Percentiles rank a stretch among this genome's conserved stretches.
Conservation (phyloP, 2,113 vertebrate genomes). For the Donacobius atricapilla region DNA sequence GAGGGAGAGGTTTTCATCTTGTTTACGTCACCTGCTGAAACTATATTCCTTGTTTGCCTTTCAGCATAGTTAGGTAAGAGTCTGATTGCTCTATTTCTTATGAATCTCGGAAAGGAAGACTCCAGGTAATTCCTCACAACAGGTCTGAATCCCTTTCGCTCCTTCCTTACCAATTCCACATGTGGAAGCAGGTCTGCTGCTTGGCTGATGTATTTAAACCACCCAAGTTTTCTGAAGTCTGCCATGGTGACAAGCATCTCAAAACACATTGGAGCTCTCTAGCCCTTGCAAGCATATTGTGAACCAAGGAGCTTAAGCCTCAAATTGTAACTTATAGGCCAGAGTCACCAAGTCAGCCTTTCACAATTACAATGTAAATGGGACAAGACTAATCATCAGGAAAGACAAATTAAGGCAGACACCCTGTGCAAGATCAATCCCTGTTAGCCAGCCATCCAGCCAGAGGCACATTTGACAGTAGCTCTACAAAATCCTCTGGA, state of each 20-base stretch:
- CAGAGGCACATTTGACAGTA: not conserved
- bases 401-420: constrained; percentile 8
- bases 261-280: not conserved
- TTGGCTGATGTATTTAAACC: not conserved
- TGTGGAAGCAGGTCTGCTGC: not conserved
- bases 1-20: not conserved
- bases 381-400: constrained; percentile 23
- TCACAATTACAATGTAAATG: not conserved
- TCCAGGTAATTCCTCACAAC: not conserved
- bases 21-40: not conserved
- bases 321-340: not conserved
- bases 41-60: not conserved
- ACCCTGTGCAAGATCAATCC: not conserved
- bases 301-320: not conserved
- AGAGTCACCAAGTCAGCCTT: not conserved
- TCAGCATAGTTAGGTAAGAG: not conserved
- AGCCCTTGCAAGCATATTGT: not conserved
- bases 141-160: not conserved
- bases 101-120: not conserved
- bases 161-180: not conserved
- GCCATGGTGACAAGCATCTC: not conserved
- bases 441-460: not conserved
- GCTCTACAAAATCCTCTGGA: not conserved
- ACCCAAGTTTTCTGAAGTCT: not conserved
- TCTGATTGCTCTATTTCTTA: not conserved